Evolutionary conservation across 2,113 vertebrate species (phyloP).

Genomic region (Onychorhynchus coronatus): DNA sequence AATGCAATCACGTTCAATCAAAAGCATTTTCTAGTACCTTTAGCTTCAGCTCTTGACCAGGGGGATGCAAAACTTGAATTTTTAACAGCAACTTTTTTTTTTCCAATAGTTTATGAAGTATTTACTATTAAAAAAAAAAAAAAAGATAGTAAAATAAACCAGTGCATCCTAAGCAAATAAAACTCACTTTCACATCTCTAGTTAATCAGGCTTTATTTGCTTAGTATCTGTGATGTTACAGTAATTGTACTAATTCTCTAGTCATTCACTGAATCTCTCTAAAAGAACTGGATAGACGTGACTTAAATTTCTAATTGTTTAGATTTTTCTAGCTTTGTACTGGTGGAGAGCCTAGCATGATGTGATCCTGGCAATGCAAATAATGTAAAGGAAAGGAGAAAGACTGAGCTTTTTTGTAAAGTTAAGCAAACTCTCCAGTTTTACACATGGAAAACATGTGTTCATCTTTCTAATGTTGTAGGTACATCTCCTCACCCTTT

Average conservation of each 20-base stretch:
- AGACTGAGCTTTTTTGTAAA: neutral
- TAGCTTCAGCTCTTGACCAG: neutral
- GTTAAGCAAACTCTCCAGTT: neutral
- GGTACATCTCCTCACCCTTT: neutral
- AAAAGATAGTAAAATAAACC: neutral
- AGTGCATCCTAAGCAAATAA: neutral
- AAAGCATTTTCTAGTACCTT: neutral
- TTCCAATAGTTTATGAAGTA: neutral
- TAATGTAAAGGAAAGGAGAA: neutral
- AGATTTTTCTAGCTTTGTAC: neutral
- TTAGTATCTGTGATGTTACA: neutral
- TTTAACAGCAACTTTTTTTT: neutral
- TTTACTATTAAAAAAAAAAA: neutral
- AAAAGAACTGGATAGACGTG: conserved; percentile 5
- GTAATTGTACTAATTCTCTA: conserved; percentile 36
- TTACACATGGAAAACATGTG: neutral
- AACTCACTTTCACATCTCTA: neutral
- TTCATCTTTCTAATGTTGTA: neutral
- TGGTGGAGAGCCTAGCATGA: neutral
- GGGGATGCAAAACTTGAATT: neutral
- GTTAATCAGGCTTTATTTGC: conserved; percentile 25
- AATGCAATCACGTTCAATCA: neutral
- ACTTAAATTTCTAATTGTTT: conserved; percentile 3
- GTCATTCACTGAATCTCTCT: neutral
- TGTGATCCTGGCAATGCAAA: neutral